A percentile compares a stretch with the other conserved stretches of the same genome.
These are phyloP conservation scores for Gymnodraco acuticeps DNA, from an alignment of 2,797 vertebrate genomes.

Conservation along the genomic window DNA sequence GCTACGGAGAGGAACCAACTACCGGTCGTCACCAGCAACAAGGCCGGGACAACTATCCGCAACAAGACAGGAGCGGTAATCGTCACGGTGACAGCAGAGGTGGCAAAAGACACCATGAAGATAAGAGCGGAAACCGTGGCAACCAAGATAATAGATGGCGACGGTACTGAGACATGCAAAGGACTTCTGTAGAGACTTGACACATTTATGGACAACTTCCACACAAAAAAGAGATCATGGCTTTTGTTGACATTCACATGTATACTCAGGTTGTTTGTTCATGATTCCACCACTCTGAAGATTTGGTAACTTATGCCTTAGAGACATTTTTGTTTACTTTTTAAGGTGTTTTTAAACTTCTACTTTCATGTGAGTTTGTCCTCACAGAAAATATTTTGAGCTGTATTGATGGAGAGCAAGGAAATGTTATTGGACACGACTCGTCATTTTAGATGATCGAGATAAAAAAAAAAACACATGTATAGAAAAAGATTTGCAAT, in stretches of 20 bases:
- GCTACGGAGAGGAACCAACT: conserved; percentile 72
- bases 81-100: conserved; percentile 81
- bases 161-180: conserved; percentile 74
- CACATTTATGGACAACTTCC: conserved; percentile 33
- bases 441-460: conserved; percentile 28
- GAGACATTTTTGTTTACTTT: conserved; percentile 64
- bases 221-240: conserved; percentile 20
- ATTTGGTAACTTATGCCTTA: conserved; percentile 54
- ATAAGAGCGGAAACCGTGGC: conserved; percentile 82
- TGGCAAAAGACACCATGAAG: conserved; percentile 83
- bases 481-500: conserved; percentile 3
- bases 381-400: conserved; percentile 49
- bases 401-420: conserved; percentile 22
- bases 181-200: conserved; percentile 42
- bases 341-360: conserved; percentile 77
- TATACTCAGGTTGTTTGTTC: conserved; percentile 77
- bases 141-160: conserved; percentile 86
- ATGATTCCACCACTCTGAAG: conserved; percentile 48
- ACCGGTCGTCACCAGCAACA: conserved; percentile 80
- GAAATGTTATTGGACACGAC: not conserved
- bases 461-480: conserved; percentile 1
- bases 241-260: conserved; percentile 42
- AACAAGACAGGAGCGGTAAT: conserved; percentile 69
- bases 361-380: conserved; percentile 60
- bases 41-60: conserved; percentile 55